These are phyloP conservation scores for Cyanocitta stelleri DNA, from an alignment of 2,113 vertebrate species.

Conservation along the genomic window DNA sequence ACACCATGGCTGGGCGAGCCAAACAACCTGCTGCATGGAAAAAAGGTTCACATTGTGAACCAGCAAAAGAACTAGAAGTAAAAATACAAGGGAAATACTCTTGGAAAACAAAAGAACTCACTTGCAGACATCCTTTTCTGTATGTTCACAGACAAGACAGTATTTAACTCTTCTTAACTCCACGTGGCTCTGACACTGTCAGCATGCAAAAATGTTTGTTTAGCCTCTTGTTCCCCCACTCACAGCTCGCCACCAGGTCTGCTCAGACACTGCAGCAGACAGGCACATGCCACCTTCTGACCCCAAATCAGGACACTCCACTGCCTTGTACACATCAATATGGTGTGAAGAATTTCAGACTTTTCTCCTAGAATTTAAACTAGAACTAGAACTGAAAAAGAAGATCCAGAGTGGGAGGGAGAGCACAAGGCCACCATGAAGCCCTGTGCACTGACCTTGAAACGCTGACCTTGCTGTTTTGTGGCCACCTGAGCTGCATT, in stretches of 20 bases:
- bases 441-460: background rate
- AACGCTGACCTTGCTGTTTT: accelerated
- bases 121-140: background rate
- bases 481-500: background rate
- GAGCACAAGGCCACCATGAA: background rate
- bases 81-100: background rate
- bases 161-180: background rate
- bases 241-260: background rate
- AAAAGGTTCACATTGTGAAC: background rate
- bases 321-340: background rate
- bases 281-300: accelerated
- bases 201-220: background rate
- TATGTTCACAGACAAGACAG: background rate
- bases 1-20: background rate
- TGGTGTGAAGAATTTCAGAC: background rate
- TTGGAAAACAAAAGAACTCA: background rate
- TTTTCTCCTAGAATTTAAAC: background rate
- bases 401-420: background rate
- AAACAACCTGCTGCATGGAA: background rate
- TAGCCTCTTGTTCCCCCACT: background rate
- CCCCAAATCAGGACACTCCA: accelerated
- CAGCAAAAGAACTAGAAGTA: background rate
- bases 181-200: background rate
- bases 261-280: background rate
- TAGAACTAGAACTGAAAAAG: background rate